Evolutionary conservation across 2,113 vertebrate genomes (phyloP), one percentile per base, ranked within the genome.

Genomic region (Mesitornis unicolor): DNA sequence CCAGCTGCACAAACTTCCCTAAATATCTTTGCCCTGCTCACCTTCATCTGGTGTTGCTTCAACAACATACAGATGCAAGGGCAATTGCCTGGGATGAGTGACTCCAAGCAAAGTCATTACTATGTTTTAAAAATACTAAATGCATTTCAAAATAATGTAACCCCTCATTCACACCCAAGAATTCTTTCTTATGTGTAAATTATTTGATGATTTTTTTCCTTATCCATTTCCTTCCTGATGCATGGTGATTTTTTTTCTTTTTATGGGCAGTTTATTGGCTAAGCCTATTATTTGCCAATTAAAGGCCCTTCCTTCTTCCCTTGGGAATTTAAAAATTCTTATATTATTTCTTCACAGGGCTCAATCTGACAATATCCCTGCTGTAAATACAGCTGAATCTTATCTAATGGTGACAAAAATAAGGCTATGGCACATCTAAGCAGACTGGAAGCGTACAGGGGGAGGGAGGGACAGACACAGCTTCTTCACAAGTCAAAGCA

Each of bases 1-100:
- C 48, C 67, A 96, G 89, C 87, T 95, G 83, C 84, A 90, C 48
- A 97, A 97, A 94, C 54, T 86, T 93, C 54, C 64, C 38, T 63
- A 77, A 85, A 78, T 18, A 90, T 50, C 29, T 29, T 87, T 74
- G 40, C 33, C 16, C 24, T 18, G 7, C n/a, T 82, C 26, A 33
- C 13, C 22, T 65, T 45, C 47, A 35, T 59, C 80, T 91, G 54
- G 13, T 75, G 25, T 26, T 87, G 12, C 42, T 93, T 92, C 87
- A 90, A 75, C n/a, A 86, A n/a, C 18, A 38, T 6, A 29, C 7
- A 68, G 43, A 47, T 75, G 14, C 69, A 84, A 93, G 70, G 3
- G 54, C 50, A 67, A 57, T 20, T 87, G 82, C 71, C 63, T 67
- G 20, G 45, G 35, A 79, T 3, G 4, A 80, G 16, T 43, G 13